A percentile compares a stretch with the other conserved stretches of the same genome.
Conservation (phyloP, 2,797 vertebrate species). For the Poecilia wingei region DNA sequence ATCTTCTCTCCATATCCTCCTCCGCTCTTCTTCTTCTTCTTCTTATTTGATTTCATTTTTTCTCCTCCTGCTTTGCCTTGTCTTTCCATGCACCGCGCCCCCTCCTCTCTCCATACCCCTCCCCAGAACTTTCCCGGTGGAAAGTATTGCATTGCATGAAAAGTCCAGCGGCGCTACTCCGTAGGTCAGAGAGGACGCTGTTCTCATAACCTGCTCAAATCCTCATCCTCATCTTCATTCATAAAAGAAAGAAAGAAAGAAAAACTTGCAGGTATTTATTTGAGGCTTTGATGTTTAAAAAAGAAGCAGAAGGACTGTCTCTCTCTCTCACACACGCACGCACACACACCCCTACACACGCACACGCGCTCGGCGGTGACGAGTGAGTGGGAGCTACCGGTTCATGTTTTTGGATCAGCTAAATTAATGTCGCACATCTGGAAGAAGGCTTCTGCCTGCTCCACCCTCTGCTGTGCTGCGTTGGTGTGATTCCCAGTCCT, state of each 20-base stretch:
- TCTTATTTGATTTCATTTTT: slow-evolving; percentile 72
- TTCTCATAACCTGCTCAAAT: slow-evolving; percentile 80
- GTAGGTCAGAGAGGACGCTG: slow-evolving; percentile 76
- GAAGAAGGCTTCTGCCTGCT: slow-evolving; percentile 78
- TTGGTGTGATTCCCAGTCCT: slow-evolving; percentile 81
- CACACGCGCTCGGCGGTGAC: slow-evolving; percentile 45
- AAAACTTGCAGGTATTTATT: slow-evolving; percentile 30
- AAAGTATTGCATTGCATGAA: slow-evolving; percentile 78
- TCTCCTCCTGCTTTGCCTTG: slow-evolving; percentile 61
- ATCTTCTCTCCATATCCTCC: slow-evolving; percentile 68
- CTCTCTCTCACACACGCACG: slow-evolving; percentile 20
- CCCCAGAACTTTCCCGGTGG: slow-evolving; percentile 61
- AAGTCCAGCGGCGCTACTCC: slow-evolving; percentile 77
- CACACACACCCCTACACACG: too few relatives aligned
- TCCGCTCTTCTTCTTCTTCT: slow-evolving; percentile 51
- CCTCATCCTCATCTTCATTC: slow-evolving; percentile 48
- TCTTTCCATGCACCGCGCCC: slow-evolving; percentile 74
- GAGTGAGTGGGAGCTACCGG: slow-evolving; percentile 81
- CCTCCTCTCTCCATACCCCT: slow-evolving; percentile 32
- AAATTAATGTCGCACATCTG: slow-evolving; percentile 82
- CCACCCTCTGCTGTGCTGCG: slow-evolving; percentile 78
- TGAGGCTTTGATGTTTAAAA: slow-evolving; percentile 25
- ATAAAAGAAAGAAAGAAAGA: background rate
- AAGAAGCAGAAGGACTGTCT: slow-evolving; percentile 15
- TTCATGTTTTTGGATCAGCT: slow-evolving; percentile 80